Evolutionary conservation across 2,888 invertebrate genomes (phyloP).

Genomic region (Teinopalpus imperialis): DNA sequence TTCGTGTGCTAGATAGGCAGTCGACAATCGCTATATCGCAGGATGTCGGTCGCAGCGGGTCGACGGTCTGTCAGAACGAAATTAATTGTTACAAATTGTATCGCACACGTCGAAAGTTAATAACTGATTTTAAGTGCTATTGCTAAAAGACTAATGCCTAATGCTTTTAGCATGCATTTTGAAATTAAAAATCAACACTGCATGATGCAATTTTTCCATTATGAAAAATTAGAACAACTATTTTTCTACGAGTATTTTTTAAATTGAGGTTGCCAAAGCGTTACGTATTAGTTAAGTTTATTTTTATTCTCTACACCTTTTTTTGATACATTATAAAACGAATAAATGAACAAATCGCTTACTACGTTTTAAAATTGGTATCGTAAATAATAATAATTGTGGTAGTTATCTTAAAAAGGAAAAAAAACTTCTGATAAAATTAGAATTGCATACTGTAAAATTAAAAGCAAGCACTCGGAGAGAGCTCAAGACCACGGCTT

Average conservation of each 20-base stretch:
- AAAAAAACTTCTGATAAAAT: too few relatives aligned
- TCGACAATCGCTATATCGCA: constrained; percentile 39
- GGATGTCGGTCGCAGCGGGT: constrained; percentile 66
- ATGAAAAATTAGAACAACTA: not conserved
- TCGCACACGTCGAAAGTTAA: constrained; percentile 14
- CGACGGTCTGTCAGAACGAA: constrained; percentile 63
- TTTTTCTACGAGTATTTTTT: not conserved
- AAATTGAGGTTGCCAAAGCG: not conserved
- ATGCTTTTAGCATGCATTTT: not conserved
- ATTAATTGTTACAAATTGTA: constrained; percentile 67
- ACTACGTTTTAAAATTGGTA: too few relatives aligned
- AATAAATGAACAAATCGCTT: too few relatives aligned
- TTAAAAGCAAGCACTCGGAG: too few relatives aligned
- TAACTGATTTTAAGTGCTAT: constrained; percentile 8
- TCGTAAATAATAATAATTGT: too few relatives aligned
- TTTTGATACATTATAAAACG: too few relatives aligned
- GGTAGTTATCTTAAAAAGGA: too few relatives aligned
- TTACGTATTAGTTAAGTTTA: not conserved
- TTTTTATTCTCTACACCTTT: too few relatives aligned
- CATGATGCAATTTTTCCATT: constrained; percentile 11
- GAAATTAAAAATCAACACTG: not conserved
- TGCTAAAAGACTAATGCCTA: constrained; percentile 14
- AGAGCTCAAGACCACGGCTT: too few relatives aligned
- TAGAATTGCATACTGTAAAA: too few relatives aligned
- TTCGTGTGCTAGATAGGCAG: constrained; percentile 19